These are phyloP conservation scores for Aurelia coerulea DNA, from an alignment of 30 jellyfish, hydroid and myxozoan species.

Conservation along the genomic window DNA sequence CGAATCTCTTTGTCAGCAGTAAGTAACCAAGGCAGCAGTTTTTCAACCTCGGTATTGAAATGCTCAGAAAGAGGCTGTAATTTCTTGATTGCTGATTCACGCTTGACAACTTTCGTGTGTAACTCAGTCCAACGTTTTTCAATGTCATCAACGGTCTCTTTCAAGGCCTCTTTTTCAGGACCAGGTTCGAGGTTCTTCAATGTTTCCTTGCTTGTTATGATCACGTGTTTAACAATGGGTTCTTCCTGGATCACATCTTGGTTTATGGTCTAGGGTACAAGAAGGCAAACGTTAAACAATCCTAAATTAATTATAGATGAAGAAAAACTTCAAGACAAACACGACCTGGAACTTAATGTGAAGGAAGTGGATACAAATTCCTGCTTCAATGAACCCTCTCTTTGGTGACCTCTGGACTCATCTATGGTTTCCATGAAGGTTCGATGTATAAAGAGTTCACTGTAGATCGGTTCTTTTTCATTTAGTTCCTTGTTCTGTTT, in stretches of 20 bases:
- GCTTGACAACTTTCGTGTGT: constrained; percentile 44
- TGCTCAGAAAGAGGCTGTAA: constrained; percentile 62
- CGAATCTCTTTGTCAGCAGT: constrained; percentile 74
- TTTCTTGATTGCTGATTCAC: constrained; percentile 64
- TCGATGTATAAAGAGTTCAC: too few relatives aligned
- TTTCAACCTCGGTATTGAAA: constrained; percentile 59
- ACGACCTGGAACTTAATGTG: too few relatives aligned
- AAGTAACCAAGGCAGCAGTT: constrained; percentile 75
- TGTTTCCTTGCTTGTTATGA: constrained; percentile 46
- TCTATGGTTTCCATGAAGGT: too few relatives aligned
- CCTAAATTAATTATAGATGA: too few relatives aligned
- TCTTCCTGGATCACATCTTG: constrained; percentile 83
- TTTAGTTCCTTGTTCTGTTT: too few relatives aligned
- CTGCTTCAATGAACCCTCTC: too few relatives aligned
- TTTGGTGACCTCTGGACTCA: too few relatives aligned
- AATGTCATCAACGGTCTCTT: constrained; percentile 42
- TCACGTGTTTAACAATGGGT: constrained; percentile 69
- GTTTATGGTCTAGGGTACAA: constrained; percentile 40
- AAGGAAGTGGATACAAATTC: too few relatives aligned
- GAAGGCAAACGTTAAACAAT: too few relatives aligned
- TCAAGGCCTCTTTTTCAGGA: constrained; percentile 59
- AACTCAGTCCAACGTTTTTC: constrained; percentile 74
- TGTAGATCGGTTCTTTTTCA: too few relatives aligned
- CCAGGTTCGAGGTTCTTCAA: constrained; percentile 66
- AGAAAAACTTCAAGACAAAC: too few relatives aligned